phyloP scores from a whole-genome alignment of 2,113 vertebrate species.

The Hirundichthys speculiger region DNA sequence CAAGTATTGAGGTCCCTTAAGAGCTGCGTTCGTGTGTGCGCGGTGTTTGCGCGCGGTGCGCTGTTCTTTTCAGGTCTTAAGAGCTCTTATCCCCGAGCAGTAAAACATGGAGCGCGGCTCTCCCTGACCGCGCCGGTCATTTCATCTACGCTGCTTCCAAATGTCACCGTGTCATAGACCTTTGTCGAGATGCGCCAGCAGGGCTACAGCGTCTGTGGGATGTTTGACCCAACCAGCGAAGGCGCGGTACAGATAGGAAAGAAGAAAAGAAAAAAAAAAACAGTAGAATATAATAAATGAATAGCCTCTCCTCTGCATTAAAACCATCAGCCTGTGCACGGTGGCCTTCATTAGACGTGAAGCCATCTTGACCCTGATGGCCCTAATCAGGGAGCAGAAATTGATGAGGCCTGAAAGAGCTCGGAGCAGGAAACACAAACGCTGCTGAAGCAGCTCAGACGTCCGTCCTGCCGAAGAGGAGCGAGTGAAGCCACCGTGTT shows the following conservation, averaged over 20 bases:
- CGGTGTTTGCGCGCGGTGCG: slow-evolving; percentile 14
- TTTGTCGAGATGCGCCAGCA: slow-evolving; percentile 62
- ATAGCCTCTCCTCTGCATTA: slow-evolving; percentile 6
- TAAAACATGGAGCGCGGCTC: slow-evolving; percentile 59
- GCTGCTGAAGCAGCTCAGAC: too few species aligned
- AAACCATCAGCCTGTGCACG: slow-evolving; percentile 20
- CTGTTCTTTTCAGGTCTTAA: slow-evolving; percentile 59
- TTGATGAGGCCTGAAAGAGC: slow-evolving; percentile 1
- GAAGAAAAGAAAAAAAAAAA: not conserved
- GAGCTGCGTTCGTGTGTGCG: slow-evolving; percentile 25
- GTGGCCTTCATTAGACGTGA: slow-evolving; percentile 17
- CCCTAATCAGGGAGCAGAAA: slow-evolving; percentile 11
- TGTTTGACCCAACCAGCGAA: not conserved
- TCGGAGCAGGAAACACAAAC: not conserved
- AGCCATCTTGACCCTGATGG: slow-evolving; percentile 4
- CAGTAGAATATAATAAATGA: slow-evolving; percentile 14
- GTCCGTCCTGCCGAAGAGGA: too few species aligned
- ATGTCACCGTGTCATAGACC: slow-evolving; percentile 68
- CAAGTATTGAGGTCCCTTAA: slow-evolving; percentile 43
- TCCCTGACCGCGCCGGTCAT: slow-evolving; percentile 56
- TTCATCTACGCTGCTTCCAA: slow-evolving; percentile 69
- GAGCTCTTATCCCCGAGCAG: slow-evolving; percentile 62
- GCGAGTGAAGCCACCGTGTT: slow-evolving; percentile 1
- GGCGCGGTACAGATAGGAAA: not conserved
- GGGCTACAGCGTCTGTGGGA: slow-evolving; percentile 22